Evolutionary conservation across 2,113 vertebrate genomes (phyloP).

Genomic region (Elachura formosa): DNA sequence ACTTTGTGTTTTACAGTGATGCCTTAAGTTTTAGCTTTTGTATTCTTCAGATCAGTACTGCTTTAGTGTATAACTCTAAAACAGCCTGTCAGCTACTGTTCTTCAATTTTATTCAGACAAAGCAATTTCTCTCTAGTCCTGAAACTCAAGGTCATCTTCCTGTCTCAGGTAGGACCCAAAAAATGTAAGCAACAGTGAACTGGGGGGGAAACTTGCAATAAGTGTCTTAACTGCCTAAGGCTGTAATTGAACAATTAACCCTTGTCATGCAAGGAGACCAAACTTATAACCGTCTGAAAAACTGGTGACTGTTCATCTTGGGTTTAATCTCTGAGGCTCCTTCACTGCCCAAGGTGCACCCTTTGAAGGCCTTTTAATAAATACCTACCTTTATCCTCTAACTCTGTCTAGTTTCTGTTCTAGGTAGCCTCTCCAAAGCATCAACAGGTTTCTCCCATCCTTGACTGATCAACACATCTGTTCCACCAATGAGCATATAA

Average conservation of each 20-base stretch:
- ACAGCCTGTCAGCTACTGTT: background rate
- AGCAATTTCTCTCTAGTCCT: background rate
- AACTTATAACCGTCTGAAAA: background rate
- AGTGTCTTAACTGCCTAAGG: background rate
- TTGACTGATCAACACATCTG: accelerated
- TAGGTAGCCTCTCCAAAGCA: background rate
- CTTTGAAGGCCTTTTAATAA: background rate
- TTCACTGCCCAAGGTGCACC: background rate
- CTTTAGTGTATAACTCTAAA: background rate
- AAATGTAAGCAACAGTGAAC: background rate
- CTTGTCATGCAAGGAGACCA: background rate
- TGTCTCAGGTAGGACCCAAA: background rate
- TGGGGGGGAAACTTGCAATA: background rate
- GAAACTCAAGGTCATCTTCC: background rate
- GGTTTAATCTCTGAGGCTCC: background rate
- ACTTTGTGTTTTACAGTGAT: background rate
- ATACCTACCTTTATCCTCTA: background rate
- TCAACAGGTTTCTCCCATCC: background rate
- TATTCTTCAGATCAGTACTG: background rate
- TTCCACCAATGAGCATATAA: too few species aligned
- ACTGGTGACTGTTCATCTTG: accelerated
- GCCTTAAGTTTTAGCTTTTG: background rate
- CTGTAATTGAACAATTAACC: background rate
- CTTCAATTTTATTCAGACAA: background rate
- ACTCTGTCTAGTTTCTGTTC: background rate